Evolutionary conservation across 2,113 vertebrate species (phyloP).

Genomic region (Tiliqua scincoides): DNA sequence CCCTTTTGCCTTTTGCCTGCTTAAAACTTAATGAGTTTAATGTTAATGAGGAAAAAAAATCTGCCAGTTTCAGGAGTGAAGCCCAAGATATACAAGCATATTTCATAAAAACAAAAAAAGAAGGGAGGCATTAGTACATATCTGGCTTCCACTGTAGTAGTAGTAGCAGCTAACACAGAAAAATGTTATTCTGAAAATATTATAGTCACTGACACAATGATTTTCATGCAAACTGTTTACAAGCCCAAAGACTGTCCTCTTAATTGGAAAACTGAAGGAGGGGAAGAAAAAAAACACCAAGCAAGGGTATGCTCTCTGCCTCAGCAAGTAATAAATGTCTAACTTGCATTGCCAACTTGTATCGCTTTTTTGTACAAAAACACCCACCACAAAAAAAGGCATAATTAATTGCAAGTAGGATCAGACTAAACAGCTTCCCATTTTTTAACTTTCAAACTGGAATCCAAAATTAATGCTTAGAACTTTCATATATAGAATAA

Average conservation of each 20-base stretch:
- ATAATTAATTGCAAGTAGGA: slow-evolving; percentile 23
- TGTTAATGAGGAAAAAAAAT: slow-evolving; percentile 20
- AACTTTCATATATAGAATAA: background rate
- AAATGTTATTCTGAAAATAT: background rate
- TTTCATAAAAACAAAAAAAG: slow-evolving; percentile 55
- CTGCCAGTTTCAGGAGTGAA: background rate
- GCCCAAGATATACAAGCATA: slow-evolving; percentile 24
- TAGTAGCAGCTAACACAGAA: background rate
- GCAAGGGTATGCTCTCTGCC: background rate
- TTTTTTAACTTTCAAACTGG: slow-evolving; percentile 7
- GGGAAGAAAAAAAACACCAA: background rate
- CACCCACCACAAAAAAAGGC: background rate
- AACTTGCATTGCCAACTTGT: background rate
- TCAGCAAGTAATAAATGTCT: slow-evolving; percentile 10
- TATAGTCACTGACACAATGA: background rate
- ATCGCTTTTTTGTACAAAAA: slow-evolving; percentile 5
- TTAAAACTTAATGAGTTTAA: background rate
- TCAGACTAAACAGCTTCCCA: background rate
- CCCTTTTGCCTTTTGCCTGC: slow-evolving; percentile 37
- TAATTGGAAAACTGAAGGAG: slow-evolving; percentile 15
- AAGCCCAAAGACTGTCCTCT: slow-evolving; percentile 9
- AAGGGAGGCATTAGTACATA: slow-evolving; percentile 32
- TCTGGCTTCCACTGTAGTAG: slow-evolving; percentile 13
- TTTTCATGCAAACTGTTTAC: slow-evolving; percentile 12
- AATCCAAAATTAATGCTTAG: background rate